These are phyloP conservation scores for Numenius arquata DNA, from an alignment of 2,113 vertebrate species.

Conservation along the genomic window DNA sequence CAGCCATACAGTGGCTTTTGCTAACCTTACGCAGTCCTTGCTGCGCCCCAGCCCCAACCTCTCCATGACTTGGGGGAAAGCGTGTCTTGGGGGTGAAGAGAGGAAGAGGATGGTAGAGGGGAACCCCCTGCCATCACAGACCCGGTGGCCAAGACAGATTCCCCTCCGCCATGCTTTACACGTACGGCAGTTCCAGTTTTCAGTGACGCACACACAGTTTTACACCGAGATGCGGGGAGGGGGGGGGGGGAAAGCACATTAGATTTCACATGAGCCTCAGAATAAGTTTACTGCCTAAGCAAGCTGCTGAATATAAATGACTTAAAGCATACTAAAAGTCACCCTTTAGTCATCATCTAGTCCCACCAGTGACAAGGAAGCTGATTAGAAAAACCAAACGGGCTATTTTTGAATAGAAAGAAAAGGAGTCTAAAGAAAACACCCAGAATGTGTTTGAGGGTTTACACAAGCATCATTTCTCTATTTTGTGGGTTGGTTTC, in stretches of 20 bases:
- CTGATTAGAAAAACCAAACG: constrained; percentile 38
- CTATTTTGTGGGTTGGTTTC: constrained; percentile 26
- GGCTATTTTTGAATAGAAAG: constrained; percentile 5
- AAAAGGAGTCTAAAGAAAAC: constrained; percentile 31
- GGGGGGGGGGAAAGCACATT: background rate
- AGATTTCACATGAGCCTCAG: background rate
- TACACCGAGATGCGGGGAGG: background rate
- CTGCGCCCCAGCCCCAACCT: background rate
- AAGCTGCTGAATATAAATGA: constrained; percentile 37
- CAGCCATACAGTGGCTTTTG: background rate
- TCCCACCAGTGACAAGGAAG: constrained; percentile 42
- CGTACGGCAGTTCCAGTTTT: background rate
- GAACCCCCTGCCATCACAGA: background rate
- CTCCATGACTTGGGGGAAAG: rapidly evolving
- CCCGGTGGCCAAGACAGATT: background rate
- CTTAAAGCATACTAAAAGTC: constrained; percentile 16
- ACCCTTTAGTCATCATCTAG: constrained; percentile 18
- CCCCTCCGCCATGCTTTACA: background rate
- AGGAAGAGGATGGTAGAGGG: background rate
- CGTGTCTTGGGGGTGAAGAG: background rate
- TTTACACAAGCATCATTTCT: constrained; percentile 22
- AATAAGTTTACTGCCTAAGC: background rate
- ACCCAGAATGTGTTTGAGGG: background rate
- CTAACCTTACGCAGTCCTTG: rapidly evolving
- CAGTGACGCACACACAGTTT: background rate